A percentile compares a stretch with the other conserved stretches of the same genome.
These are phyloP conservation scores for Gisinianus flammeolus DNA, from an alignment of 2,888 invertebrate genomes.

Conservation along the genomic window DNA sequence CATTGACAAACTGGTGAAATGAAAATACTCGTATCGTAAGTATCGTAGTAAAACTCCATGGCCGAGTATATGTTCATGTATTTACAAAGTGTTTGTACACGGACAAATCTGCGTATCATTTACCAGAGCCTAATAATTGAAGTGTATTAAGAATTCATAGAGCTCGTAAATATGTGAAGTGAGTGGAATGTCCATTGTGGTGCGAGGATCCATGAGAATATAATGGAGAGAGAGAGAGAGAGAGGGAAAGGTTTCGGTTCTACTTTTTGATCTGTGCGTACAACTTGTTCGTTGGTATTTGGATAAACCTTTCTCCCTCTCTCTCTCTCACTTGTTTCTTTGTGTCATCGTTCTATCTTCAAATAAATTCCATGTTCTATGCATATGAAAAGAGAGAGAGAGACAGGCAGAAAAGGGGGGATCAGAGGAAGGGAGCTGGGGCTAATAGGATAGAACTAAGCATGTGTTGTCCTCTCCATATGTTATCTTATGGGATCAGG, in stretches of 20 bases:
- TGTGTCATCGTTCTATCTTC: too few relatives aligned
- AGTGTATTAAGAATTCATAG: constrained; percentile 10
- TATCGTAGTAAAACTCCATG: background rate
- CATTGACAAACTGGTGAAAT: too few relatives aligned
- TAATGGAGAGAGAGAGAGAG: background rate
- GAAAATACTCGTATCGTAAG: too few relatives aligned
- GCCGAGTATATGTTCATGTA: background rate
- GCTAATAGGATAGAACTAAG: constrained; percentile 32
- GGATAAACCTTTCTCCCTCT: background rate
- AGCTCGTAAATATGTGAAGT: constrained; percentile 1
- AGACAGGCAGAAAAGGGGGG: background rate
- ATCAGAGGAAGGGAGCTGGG: background rate
- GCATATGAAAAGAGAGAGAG: background rate
- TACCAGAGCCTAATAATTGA: constrained; percentile 1
- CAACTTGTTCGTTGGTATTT: background rate
- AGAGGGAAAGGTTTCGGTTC: background rate
- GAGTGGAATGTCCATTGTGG: background rate
- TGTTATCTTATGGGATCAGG: constrained; percentile 48
- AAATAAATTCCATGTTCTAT: too few relatives aligned
- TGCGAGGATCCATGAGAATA: background rate
- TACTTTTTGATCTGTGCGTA: background rate
- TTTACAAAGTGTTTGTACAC: background rate
- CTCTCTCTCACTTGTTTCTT: too few relatives aligned
- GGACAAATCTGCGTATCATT: background rate
- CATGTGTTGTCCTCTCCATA: constrained; percentile 43